These are phyloP conservation scores for Conger conger DNA, from an alignment of 2,113 vertebrate species.

Conservation along the genomic window DNA sequence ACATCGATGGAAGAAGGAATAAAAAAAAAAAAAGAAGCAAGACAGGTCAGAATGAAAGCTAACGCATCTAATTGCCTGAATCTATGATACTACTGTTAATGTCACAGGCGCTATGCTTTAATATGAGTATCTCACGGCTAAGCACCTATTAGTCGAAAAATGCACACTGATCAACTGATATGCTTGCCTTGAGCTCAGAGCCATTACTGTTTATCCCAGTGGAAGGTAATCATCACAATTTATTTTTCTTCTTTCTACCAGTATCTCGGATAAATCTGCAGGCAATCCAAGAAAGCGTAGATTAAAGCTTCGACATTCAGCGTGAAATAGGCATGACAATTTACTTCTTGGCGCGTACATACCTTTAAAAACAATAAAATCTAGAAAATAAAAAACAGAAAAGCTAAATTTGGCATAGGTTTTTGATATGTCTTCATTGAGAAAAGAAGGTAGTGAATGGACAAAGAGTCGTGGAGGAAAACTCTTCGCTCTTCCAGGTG, in stretches of 20 bases:
- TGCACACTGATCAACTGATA: neutral
- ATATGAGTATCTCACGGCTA: neutral
- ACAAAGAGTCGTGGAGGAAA: neutral
- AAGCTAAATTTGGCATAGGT: neutral
- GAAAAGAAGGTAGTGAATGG: neutral
- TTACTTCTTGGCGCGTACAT: neutral
- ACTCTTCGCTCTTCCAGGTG: neutral
- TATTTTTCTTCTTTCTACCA: neutral
- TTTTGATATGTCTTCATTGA: neutral
- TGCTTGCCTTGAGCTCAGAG: neutral
- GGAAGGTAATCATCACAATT: slow-evolving; percentile 3
- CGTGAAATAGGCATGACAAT: neutral
- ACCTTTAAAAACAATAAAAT: neutral
- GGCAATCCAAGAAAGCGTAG: neutral
- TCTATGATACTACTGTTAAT: slow-evolving; percentile 5
- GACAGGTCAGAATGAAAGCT: neutral
- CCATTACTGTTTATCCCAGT: neutral
- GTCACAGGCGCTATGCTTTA: neutral
- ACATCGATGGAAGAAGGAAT: slow-evolving; percentile 39
- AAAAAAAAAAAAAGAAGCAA: slow-evolving; percentile 40
- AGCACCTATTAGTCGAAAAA: slow-evolving; percentile 13
- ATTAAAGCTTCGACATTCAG: slow-evolving; percentile 6
- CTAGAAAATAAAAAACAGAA: neutral
- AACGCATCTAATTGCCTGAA: slow-evolving; percentile 1
- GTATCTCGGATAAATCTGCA: neutral